phyloP scores from a whole-genome alignment of 1,140 invertebrate genomes.

The Parasteatoda tepidariorum region DNA sequence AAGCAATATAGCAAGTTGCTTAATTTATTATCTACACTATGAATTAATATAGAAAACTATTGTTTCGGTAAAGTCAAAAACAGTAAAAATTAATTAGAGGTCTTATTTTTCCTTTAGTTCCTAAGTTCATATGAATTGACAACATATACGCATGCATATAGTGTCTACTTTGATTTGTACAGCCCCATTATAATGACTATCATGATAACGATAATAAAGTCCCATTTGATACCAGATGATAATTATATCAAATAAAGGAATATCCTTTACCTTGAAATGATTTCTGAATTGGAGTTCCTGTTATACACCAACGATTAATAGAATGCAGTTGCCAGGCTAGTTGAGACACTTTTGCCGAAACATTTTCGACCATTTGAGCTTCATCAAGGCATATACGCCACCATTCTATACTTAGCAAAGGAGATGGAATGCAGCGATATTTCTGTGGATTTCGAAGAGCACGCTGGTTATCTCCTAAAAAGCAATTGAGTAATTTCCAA shows the following conservation, averaged over 20 bases:
- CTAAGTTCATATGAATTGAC: no score
- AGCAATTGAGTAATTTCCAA: no score
- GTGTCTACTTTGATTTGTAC: background rate
- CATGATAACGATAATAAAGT: background rate
- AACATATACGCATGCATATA: no score
- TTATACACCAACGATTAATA: conserved; percentile 78
- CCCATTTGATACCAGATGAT: background rate
- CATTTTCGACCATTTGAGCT: conserved; percentile 83
- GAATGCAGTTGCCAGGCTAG: conserved; percentile 76
- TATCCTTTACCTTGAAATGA: conserved; percentile 74
- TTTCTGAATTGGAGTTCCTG: conserved; percentile 81
- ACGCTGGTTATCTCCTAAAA: conserved; percentile 62
- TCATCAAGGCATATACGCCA: conserved; percentile 86
- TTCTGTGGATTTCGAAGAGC: conserved; percentile 73
- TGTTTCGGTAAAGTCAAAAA: no score
- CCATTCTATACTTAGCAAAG: conserved; percentile 78
- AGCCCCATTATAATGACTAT: background rate
- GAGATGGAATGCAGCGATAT: conserved; percentile 74
- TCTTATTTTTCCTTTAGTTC: no score
- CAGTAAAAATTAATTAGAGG: no score
- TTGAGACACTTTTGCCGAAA: conserved; percentile 72
- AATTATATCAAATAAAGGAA: background rate
- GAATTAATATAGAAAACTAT: no score
- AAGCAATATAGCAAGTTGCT: no score
- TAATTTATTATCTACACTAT: no score